Base-by-base conservation (phyloP, 2,113 vertebrate genomes). In the Nyctibius bracteatus region DNA sequence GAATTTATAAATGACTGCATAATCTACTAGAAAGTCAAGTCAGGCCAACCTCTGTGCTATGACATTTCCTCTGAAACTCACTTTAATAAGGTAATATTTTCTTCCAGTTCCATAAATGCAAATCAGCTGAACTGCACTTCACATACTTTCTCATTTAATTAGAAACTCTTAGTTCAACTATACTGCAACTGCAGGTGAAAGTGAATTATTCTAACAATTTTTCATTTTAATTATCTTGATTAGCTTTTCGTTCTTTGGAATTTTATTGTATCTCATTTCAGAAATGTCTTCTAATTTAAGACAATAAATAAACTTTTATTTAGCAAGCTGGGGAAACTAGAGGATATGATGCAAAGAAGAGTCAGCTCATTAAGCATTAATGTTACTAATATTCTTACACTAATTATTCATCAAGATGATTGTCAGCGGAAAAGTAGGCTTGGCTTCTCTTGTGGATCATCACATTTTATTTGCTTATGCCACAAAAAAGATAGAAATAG, bases 151-250 rank as follows among this genome's bases (percentile, higher is more conserved):
- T 73, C 5, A 0, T 96, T 96, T 96, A 96, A 97, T 95, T 96
- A 90, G 88, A 94, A 97, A 93, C 46, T 88, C 77, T 83, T 86
- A 83, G 84, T 93, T 91, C 84, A 88, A 81, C 88, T 95, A 35
- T 72, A 81, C 41, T 58, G 85, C 90, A 92, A 92, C 75, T 87
- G 73, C 88, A 93, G 82, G 92, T 97, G 65, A 94, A 93, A 95
- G 44, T 78, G 92, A 96, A 92, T 95, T 83, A 93, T 96, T 97
- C 97, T 89, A 75, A 80, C 63, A n/a, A 90, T 97, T 96, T 96
- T 97, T 98, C 97, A 98, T 94, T 97, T 96, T 97, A 94, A 96
- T 97, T 96, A 82, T 81, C 83, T 95, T 96, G 91, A 97, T 98
- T 96, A 96, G 85, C 85, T 96, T 98, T 97, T 95, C 77, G 88